Base-by-base conservation (phyloP, 2,888 invertebrate species). In the Epirrhoe tristata region DNA sequence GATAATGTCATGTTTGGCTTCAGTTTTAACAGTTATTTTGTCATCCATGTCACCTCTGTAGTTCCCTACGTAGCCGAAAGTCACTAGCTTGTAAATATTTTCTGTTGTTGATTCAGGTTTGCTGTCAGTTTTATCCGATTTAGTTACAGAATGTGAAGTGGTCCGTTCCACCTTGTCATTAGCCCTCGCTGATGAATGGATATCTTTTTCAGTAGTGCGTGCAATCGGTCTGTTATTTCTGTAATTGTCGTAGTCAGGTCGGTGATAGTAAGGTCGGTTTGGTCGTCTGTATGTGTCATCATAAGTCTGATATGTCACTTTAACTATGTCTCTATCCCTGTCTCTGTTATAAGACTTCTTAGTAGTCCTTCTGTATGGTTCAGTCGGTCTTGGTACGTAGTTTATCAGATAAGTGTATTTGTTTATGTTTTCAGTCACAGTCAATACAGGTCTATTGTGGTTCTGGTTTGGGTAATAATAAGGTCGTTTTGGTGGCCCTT, bases 391-490 rank as follows among this genome's bases (percentile, higher is more conserved):
- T 0, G 94, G 94, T n/a, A 94, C 94, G 69, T 93, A 94, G 74
- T 94, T 94, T 12, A 94, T 94, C 0, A 94, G 80, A 72, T 94
- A 94, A 63, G 94, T 94, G 64, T 88, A 93, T 81, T 91, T 92
- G 82, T 93, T 87, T 61, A 88, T 82, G 69, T 93, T 93, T 79
- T 92, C 93, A 66, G 94, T 94, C 59, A 93, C 93, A 63, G 93
- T 85, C 74, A 93, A 83, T 51, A 93, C 87, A 5, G 92, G 91
- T 82, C 90, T 82, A 65, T 74, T 73, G 53, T 67, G 36, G 2
- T 39, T 62, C 71, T 73, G 43, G 62, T 72, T 46, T 69, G 74
- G 72, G 66, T 70, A 61, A 62, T 85, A 84, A 66, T 87, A 86
- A 34, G 92, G 93, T 85, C 93, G 79, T 78, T 90, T 89, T 46